Evolutionary conservation across 2,888 invertebrate species (phyloP).

Genomic region (Cataglyphis rosenhaueri): DNA sequence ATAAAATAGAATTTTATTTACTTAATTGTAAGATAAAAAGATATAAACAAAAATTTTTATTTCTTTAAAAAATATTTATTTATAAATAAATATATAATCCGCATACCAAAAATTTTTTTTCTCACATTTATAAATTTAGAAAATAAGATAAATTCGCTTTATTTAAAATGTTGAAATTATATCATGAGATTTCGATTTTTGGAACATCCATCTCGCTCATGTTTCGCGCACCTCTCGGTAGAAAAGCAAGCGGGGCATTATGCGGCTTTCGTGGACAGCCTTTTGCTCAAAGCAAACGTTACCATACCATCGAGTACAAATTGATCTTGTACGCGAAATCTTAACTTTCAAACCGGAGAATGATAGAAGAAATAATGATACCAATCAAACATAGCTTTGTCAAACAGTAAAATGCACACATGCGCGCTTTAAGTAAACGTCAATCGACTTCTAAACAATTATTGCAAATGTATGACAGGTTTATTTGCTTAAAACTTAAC

Average conservation of each 20-base stretch:
- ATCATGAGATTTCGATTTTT: background rate
- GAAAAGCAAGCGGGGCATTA: conserved; percentile 42
- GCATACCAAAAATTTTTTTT: background rate
- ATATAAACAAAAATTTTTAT: background rate
- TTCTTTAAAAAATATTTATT: background rate
- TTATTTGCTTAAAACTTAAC: background rate
- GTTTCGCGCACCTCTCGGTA: conserved; percentile 32
- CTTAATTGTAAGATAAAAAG: background rate
- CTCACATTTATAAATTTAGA: background rate
- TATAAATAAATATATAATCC: background rate
- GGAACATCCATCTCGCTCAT: conserved; percentile 12
- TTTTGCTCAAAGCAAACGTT: conserved; percentile 70
- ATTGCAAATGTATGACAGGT: background rate
- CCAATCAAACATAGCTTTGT: conserved; percentile 22
- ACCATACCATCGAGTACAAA: conserved; percentile 68
- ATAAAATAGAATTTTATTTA: background rate
- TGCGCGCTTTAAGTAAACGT: background rate
- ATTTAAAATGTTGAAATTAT: conserved; percentile 6
- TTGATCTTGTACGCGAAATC: conserved; percentile 57
- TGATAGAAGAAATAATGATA: conserved; percentile 29
- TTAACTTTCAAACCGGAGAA: conserved; percentile 4
- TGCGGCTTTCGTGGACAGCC: conserved; percentile 45
- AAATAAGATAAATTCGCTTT: background rate
- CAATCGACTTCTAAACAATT: background rate
- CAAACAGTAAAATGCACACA: background rate